Percentiles rank a stretch among this genome's conserved stretches.
These are phyloP conservation scores for Aphodius sticticus DNA, from an alignment of 2,888 invertebrate species.

Conservation along the genomic window DNA sequence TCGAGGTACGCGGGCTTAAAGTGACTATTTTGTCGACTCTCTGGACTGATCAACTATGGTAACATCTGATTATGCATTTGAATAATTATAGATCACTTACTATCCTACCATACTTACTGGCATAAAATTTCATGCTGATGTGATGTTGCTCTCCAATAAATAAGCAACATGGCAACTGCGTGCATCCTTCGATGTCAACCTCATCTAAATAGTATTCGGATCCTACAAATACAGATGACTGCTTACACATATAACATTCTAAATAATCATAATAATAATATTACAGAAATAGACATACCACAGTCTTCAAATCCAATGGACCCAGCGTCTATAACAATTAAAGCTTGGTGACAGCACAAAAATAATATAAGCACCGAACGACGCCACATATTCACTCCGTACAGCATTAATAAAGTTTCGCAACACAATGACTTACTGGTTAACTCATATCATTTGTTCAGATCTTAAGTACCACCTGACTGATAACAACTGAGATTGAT, in stretches of 20 bases:
- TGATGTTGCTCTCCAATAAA: constrained; percentile 36
- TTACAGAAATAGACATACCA: constrained; percentile 38
- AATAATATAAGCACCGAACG: neutral
- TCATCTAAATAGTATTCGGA: constrained; percentile 40
- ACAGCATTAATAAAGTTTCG: neutral
- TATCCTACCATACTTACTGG: constrained; percentile 40
- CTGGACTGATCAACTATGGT: too few species aligned
- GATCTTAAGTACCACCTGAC: neutral
- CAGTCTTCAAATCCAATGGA: constrained; percentile 42
- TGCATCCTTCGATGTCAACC: constrained; percentile 43
- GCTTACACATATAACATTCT: neutral
- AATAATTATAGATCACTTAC: neutral
- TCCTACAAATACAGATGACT: constrained; percentile 32
- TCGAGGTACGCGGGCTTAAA: too few species aligned
- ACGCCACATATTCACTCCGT: neutral
- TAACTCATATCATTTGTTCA: neutral
- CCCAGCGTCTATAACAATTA: neutral
- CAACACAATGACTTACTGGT: neutral
- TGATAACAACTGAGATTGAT: neutral
- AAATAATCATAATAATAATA: neutral
- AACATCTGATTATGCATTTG: neutral
- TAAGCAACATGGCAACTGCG: constrained; percentile 40
- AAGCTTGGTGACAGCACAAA: neutral
- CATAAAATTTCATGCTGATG: constrained; percentile 37
- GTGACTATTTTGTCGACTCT: too few species aligned